Evolutionary conservation across 2,113 vertebrate species (phyloP).

Genomic region (Prinia subflava): DNA sequence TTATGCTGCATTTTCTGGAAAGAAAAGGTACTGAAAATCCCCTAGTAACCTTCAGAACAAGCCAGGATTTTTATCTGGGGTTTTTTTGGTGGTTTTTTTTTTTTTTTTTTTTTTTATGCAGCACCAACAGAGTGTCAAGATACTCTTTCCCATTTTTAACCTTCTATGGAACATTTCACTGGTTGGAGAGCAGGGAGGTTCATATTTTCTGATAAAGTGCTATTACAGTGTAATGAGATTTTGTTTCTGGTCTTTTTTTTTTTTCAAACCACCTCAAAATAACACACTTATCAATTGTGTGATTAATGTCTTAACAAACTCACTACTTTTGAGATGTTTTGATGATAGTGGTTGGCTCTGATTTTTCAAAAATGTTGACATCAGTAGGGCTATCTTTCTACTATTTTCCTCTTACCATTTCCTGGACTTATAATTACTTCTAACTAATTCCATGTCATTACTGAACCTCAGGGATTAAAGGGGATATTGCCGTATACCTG

Average conservation of each 20-base stretch:
- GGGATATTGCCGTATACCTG: neutral
- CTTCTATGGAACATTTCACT: neutral
- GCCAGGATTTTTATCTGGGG: neutral
- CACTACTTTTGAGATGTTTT: neutral
- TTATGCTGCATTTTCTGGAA: neutral
- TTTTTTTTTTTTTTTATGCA: neutral
- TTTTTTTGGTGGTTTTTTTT: too few relatives aligned
- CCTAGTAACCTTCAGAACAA: neutral
- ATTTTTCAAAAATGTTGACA: neutral
- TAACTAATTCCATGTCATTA: neutral
- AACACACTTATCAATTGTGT: accelerated
- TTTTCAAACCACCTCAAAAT: neutral
- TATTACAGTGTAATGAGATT: neutral
- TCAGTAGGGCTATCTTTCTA: neutral
- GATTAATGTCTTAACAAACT: neutral
- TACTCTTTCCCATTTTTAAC: neutral
- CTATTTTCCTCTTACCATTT: neutral
- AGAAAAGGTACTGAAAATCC: neutral
- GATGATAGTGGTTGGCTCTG: neutral
- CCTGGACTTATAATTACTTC: neutral
- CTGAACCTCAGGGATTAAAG: neutral
- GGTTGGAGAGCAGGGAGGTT: neutral
- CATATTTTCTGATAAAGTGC: neutral
- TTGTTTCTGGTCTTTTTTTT: neutral
- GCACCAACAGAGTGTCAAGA: neutral